Conservation (phyloP, 2,797 vertebrate genomes). For the Cossypha caffra region DNA sequence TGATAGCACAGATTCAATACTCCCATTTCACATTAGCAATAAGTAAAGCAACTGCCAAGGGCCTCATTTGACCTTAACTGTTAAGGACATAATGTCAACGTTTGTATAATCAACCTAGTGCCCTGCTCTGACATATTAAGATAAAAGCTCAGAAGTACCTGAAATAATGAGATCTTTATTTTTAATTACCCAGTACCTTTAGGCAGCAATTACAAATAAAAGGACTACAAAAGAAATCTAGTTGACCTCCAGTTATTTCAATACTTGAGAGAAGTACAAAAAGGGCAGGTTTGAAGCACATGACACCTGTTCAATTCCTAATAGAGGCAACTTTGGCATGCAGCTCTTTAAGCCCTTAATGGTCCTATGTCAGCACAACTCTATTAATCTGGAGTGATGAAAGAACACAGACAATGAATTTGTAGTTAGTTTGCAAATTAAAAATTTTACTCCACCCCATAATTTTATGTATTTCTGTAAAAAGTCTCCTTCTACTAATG, state of each 20-base stretch:
- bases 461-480: neutral
- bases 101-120: neutral
- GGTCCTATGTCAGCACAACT: neutral
- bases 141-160: slow-evolving; percentile 10
- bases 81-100: neutral
- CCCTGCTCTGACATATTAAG: neutral
- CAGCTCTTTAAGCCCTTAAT: neutral
- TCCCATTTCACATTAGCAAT: neutral
- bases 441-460: neutral
- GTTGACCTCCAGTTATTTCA: slow-evolving; percentile 21
- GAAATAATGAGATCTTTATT: slow-evolving; percentile 41
- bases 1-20: neutral
- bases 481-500: neutral
- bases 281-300: neutral
- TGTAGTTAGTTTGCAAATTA: neutral
- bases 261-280: neutral
- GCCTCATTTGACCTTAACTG: neutral
- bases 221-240: neutral
- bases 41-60: neutral
- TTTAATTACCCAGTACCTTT: slow-evolving; percentile 27
- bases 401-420: neutral
- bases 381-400: neutral
- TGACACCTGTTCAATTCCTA: neutral
- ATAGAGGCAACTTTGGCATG: neutral
- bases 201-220: slow-evolving; percentile 23